Percentiles rank a stretch among this genome's conserved stretches.
Conservation (phyloP, 2,888 invertebrate genomes). For the Lycocerus yunnanus region DNA sequence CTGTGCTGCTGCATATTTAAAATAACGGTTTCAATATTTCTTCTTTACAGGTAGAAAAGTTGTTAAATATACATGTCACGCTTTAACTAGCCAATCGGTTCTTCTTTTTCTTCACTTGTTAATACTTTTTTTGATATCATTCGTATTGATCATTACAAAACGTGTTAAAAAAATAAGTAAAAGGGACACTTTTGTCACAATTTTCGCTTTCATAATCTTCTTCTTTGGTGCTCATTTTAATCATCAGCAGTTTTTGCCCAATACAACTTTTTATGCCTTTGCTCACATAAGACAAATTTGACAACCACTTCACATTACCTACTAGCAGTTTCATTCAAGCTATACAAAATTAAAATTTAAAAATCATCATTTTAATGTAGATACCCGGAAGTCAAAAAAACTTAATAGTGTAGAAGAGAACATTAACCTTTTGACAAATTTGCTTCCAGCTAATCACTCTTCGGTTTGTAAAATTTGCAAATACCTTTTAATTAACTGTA, state of each 20-base stretch:
- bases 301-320: not conserved
- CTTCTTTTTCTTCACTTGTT: conserved; percentile 16
- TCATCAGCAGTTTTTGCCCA: not conserved
- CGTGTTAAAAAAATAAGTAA: not conserved
- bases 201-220: not conserved
- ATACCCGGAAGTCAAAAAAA: not conserved
- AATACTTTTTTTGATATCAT: not conserved
- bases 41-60: conserved; percentile 16
- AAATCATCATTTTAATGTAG: not conserved
- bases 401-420: not conserved
- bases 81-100: conserved; percentile 17
- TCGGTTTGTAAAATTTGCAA: not conserved
- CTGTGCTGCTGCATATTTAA: conserved; percentile 18
- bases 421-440: not conserved
- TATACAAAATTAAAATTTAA: not conserved
- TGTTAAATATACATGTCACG: conserved; percentile 23
- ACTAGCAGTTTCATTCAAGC: not conserved
- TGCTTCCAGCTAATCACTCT: not conserved
- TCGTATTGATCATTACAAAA: not conserved
- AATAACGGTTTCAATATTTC: conserved; percentile 16
- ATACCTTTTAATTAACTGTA: not conserved
- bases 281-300: not conserved
- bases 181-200: not conserved
- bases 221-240: not conserved
- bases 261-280: not conserved